These are phyloP conservation scores for Lampropteryx suffumata DNA, from an alignment of 2,888 invertebrate species.

Conservation along the genomic window DNA sequence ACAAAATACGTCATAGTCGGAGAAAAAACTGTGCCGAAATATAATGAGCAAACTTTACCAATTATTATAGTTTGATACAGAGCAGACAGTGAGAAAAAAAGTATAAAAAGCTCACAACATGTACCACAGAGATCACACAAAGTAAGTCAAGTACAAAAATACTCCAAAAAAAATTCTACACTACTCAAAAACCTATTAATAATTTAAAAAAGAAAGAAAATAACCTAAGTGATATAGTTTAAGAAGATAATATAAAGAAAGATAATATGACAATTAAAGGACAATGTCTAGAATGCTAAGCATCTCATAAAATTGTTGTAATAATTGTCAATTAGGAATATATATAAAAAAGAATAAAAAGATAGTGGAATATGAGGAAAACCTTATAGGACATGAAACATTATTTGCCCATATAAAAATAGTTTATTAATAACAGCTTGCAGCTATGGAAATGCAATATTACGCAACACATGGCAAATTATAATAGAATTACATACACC, in stretches of 20 bases:
- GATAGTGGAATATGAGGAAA: no score
- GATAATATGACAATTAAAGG: not conserved
- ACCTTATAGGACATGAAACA: no score
- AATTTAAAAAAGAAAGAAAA: no score
- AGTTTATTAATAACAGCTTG: no score
- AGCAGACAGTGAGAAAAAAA: slow-evolving; percentile 53
- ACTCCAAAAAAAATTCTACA: not conserved
- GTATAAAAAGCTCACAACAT: slow-evolving; percentile 41
- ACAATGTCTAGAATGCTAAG: not conserved
- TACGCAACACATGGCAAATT: not conserved
- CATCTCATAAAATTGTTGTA: no score
- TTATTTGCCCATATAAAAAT: no score
- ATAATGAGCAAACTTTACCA: slow-evolving; percentile 80
- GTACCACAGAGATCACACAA: slow-evolving; percentile 4
- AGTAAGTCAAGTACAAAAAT: slow-evolving; percentile 4
- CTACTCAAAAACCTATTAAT: no score
- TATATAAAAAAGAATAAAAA: no score
- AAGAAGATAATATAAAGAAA: no score
- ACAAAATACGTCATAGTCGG: slow-evolving; percentile 25
- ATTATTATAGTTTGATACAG: slow-evolving; percentile 71
- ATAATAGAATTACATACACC: no score
- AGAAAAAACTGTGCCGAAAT: slow-evolving; percentile 59
- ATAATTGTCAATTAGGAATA: no score
- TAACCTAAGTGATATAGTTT: no score
- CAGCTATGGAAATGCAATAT: not conserved